A percentile compares a stretch with the other conserved stretches of the same genome.
These are phyloP conservation scores for Conopomorpha cramerella DNA, from an alignment of 1,140 invertebrate genomes.

Conservation along the genomic window DNA sequence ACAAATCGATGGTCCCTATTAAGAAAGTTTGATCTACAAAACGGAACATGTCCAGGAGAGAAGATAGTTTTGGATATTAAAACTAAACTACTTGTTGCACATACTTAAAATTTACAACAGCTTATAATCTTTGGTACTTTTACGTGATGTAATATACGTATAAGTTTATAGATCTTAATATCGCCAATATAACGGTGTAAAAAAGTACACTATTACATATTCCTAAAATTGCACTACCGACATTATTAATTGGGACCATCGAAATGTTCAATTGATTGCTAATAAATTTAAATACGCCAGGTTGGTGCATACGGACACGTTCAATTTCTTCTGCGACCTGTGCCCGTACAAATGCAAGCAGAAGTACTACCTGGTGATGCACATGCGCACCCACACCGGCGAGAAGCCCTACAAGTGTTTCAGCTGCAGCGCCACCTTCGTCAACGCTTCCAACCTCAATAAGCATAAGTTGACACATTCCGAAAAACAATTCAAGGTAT, in stretches of 20 bases:
- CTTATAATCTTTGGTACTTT: not conserved
- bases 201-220: not conserved
- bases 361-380: constrained; percentile 53
- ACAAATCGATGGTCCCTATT: too few species aligned
- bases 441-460: constrained; percentile 46
- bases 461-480: constrained; percentile 48
- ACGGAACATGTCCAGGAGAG: too few species aligned
- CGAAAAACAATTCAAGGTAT: constrained; percentile 48
- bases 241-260: too few species aligned
- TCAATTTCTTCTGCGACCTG: constrained; percentile 53
- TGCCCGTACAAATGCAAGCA: constrained; percentile 51
- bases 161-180: too few species aligned
- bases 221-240: too few species aligned
- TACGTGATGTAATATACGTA: too few species aligned
- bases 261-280: not conserved
- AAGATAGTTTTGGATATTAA: too few species aligned
- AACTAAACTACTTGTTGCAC: too few species aligned
- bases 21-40: too few species aligned
- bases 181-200: not conserved
- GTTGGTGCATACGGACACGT: constrained; percentile 44
- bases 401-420: constrained; percentile 46
- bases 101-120: not conserved
- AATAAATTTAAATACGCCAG: too few species aligned
- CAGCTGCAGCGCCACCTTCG: constrained; percentile 39
- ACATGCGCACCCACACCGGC: constrained; percentile 49